Conservation (phyloP, 2,113 vertebrate species). For the Anhinga rufa region DNA sequence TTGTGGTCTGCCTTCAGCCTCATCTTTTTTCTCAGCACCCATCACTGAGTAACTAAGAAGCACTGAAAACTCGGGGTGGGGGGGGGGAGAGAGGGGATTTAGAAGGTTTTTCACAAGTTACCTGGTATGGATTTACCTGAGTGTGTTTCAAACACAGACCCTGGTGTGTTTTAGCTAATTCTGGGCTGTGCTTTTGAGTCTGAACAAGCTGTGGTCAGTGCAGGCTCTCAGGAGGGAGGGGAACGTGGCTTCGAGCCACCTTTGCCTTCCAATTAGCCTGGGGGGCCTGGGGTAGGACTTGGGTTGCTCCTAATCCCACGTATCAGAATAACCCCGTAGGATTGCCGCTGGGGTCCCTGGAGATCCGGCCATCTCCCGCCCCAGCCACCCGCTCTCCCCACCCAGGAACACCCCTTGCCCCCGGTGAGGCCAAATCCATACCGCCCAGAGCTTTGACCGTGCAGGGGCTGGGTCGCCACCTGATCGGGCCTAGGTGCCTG, state of each 20-base stretch:
- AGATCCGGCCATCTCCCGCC: not conserved
- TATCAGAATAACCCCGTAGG: not conserved
- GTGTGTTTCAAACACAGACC: not conserved
- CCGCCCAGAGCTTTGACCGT: too few species aligned
- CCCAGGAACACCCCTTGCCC: too few species aligned
- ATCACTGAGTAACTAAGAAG: not conserved
- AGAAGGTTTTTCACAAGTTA: not conserved
- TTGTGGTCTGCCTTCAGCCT: not conserved
- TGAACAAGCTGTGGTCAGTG: not conserved
- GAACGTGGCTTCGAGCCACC: not conserved
- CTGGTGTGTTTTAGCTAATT: not conserved
- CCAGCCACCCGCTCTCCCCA: not conserved
- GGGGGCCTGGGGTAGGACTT: too few species aligned
- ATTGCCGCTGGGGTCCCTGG: not conserved
- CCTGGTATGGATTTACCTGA: not conserved
- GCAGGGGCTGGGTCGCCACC: not conserved
- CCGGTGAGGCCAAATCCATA: not conserved
- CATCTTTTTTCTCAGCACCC: not conserved
- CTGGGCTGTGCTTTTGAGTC: not conserved
- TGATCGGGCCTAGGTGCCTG: not conserved
- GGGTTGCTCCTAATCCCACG: not conserved
- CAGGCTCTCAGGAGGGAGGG: not conserved
- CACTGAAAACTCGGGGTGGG: too few species aligned
- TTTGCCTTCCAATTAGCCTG: not conserved
- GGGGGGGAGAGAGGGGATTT: not conserved